phyloP scores from a whole-genome alignment of 2,888 invertebrate genomes.

The Rhogogaster chlorosoma region DNA sequence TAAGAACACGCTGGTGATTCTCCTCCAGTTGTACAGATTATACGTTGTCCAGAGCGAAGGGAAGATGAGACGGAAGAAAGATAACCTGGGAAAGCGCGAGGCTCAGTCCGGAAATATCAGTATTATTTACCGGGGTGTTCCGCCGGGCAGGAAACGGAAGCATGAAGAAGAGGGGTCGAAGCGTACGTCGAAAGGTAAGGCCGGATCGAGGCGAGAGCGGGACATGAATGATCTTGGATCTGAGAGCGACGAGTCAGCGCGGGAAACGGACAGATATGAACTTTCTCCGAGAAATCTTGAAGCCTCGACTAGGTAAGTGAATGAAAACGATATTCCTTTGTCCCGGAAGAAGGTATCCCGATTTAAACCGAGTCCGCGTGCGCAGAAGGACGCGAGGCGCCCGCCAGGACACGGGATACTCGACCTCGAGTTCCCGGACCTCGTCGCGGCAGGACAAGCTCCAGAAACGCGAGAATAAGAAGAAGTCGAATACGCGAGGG shows the following conservation, averaged over 20 bases:
- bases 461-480: slow-evolving; percentile 64
- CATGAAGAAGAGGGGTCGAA: slow-evolving; percentile 60
- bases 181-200: slow-evolving; percentile 58
- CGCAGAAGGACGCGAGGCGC: slow-evolving; percentile 39
- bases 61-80: slow-evolving; percentile 75
- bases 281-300: slow-evolving; percentile 60
- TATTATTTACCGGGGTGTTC: slow-evolving; percentile 69
- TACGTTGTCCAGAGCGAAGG: slow-evolving; percentile 89
- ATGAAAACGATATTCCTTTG: background rate
- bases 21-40: slow-evolving; percentile 91
- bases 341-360: background rate
- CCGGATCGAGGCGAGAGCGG: slow-evolving; percentile 60
- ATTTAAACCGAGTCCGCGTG: slow-evolving; percentile 10
- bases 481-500: slow-evolving; percentile 55
- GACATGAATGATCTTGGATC: slow-evolving; percentile 64
- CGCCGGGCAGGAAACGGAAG: slow-evolving; percentile 51
- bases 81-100: slow-evolving; percentile 70
- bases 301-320: slow-evolving; percentile 18
- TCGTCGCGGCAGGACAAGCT: slow-evolving; percentile 73
- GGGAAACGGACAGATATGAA: slow-evolving; percentile 68
- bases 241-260: slow-evolving; percentile 69
- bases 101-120: slow-evolving; percentile 65
- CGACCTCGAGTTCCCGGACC: slow-evolving; percentile 84
- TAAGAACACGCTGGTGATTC: slow-evolving; percentile 93
- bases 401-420: slow-evolving; percentile 85